A percentile compares a stretch with the other conserved stretches of the same genome.
Conservation (phyloP, 2,888 invertebrate species). For the Diploptera punctata region DNA sequence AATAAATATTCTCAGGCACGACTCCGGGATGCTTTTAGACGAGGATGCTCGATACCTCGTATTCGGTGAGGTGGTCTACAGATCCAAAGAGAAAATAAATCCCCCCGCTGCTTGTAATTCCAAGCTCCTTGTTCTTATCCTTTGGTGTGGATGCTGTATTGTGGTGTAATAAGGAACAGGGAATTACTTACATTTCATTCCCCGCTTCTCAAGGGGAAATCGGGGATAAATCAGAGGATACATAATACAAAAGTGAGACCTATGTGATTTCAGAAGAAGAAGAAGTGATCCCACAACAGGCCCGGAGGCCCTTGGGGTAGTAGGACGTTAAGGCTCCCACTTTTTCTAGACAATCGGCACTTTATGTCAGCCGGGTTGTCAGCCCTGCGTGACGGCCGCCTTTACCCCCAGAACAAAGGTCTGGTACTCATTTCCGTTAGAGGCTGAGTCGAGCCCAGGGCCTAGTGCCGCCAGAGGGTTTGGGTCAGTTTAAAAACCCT, state of each 20-base stretch:
- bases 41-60: background rate
- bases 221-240: background rate
- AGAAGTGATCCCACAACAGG: too few relatives aligned
- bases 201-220: background rate
- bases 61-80: background rate
- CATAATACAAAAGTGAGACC: background rate
- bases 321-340: too few relatives aligned
- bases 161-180: background rate
- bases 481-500: too few relatives aligned
- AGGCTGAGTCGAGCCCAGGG: too few relatives aligned
- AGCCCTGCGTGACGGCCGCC: too few relatives aligned
- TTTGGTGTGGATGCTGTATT: background rate
- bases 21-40: background rate
- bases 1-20: slow-evolving; percentile 37
- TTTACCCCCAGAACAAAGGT: too few relatives aligned
- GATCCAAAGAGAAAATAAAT: background rate
- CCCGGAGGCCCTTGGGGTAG: too few relatives aligned
- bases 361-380: too few relatives aligned
- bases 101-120: slow-evolving; percentile 15
- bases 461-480: too few relatives aligned
- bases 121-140: slow-evolving; percentile 3
- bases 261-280: background rate
- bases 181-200: slow-evolving; percentile 12
- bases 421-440: too few relatives aligned
- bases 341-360: too few relatives aligned